Conservation (phyloP, 2,797 vertebrate genomes). For the Setipinna tenuifilis region DNA sequence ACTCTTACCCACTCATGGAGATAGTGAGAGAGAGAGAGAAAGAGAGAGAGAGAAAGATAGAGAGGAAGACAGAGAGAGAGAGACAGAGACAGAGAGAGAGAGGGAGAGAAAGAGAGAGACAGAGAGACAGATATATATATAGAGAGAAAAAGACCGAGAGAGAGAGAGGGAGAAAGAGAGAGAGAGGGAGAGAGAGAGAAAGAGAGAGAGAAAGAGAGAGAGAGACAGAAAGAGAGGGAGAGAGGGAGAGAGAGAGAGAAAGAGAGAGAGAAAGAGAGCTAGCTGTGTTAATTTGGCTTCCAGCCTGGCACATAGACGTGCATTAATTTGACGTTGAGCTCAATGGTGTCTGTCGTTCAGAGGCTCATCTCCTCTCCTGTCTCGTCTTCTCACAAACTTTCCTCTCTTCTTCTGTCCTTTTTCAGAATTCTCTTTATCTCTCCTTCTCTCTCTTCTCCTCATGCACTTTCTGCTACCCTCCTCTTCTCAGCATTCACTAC, state of each 20-base stretch:
- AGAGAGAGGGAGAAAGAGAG: not conserved
- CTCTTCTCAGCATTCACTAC: too few relatives aligned
- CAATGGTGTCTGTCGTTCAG: not conserved
- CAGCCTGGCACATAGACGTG: not conserved
- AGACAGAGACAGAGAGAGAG: not conserved
- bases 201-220: not conserved
- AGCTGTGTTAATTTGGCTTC: not conserved
- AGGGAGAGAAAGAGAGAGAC: not conserved
- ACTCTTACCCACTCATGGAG: not conserved
- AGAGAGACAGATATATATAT: not conserved
- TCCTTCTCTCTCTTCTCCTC: too few relatives aligned
- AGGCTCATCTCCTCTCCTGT: not conserved
- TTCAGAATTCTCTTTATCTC: too few relatives aligned
- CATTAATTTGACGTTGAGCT: not conserved
- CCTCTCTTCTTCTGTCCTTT: too few relatives aligned
- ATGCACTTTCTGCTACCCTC: too few relatives aligned
- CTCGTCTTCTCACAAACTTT: too few relatives aligned
- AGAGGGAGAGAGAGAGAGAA: not conserved
- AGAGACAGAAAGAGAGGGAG: not conserved
- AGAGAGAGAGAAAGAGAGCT: not conserved
- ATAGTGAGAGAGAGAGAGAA: conserved; percentile 20
- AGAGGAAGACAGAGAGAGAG: conserved; percentile 13
- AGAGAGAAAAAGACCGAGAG: not conserved
- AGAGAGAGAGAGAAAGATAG: conserved; percentile 21
- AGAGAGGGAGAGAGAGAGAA: conserved; percentile 21